Percentiles rank a stretch among this genome's conserved stretches.
Evolutionary conservation across 2,888 invertebrate species (phyloP).

Genomic region (Congeria kusceri): DNA sequence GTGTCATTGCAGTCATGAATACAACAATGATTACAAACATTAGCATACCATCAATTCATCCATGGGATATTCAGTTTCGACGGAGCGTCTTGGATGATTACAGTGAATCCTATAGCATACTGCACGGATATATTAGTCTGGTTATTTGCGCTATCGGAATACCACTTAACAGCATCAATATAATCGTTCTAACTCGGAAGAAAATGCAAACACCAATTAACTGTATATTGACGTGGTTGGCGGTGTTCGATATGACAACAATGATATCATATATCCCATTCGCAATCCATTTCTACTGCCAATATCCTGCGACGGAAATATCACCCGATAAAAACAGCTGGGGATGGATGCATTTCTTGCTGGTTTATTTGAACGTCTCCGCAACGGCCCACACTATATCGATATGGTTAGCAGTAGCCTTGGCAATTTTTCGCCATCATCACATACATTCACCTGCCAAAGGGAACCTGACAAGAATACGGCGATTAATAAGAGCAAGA

Average conservation of each 20-base stretch:
- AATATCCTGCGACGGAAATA: slow-evolving; percentile 66
- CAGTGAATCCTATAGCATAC: slow-evolving; percentile 71
- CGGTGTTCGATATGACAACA: slow-evolving; percentile 97
- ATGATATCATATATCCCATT: slow-evolving; percentile 96
- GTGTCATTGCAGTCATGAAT: too few relatives aligned
- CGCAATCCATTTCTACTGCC: slow-evolving; percentile 88
- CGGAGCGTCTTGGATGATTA: slow-evolving; percentile 54
- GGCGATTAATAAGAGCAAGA: slow-evolving; percentile 88
- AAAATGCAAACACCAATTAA: slow-evolving; percentile 97
- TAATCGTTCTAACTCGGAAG: slow-evolving; percentile 92
- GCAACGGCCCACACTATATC: slow-evolving; percentile 95
- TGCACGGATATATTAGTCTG: slow-evolving; percentile 94
- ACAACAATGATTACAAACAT: too few relatives aligned
- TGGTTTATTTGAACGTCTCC: slow-evolving; percentile 95
- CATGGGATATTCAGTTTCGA: too few relatives aligned
- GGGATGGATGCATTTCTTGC: slow-evolving; percentile 85
- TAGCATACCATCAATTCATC: too few relatives aligned
- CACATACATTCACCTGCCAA: slow-evolving; percentile 90
- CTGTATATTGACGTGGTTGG: slow-evolving; percentile 92
- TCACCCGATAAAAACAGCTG: slow-evolving; percentile 78
- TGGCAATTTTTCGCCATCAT: slow-evolving; percentile 95
- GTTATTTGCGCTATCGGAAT: slow-evolving; percentile 95
- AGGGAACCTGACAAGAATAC: slow-evolving; percentile 87
- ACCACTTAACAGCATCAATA: slow-evolving; percentile 95
- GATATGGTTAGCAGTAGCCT: slow-evolving; percentile 95